A percentile compares a stretch with the other conserved stretches of the same genome.
phyloP scores from a whole-genome alignment of 2,797 vertebrate species.

The Phyllotis vaccarum region DNA sequence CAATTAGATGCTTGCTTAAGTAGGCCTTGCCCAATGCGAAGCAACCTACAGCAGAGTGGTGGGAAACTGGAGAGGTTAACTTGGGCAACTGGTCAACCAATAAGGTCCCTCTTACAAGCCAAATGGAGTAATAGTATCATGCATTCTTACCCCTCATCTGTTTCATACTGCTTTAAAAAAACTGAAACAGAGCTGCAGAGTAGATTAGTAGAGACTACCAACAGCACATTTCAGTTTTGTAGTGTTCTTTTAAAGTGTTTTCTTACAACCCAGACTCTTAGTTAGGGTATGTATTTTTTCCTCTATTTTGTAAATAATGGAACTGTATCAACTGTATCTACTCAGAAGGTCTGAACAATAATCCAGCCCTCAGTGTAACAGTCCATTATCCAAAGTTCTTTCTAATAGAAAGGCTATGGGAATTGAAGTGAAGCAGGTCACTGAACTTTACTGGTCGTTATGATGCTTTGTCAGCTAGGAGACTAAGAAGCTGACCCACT shows the following conservation, averaged over 20 bases:
- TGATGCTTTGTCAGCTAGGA: background rate
- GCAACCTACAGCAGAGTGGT: background rate
- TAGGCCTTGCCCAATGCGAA: background rate
- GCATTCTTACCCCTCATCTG: background rate
- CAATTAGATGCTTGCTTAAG: background rate
- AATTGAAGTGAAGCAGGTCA: background rate
- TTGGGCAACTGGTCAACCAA: background rate
- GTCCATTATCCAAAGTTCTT: background rate
- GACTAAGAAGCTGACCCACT: background rate
- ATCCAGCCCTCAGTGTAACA: background rate
- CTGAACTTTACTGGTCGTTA: no score
- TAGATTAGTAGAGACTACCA: background rate
- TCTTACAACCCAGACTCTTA: background rate
- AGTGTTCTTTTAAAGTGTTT: background rate
- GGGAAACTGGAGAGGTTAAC: background rate
- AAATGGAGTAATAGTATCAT: background rate
- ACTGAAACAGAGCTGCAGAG: slow-evolving; percentile 17
- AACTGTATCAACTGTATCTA: background rate
- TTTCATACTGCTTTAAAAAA: background rate
- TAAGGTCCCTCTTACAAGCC: background rate
- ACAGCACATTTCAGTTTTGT: background rate
- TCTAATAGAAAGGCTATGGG: background rate
- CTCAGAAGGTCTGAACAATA: background rate
- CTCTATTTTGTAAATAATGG: background rate
- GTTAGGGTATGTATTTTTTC: background rate